Evolutionary conservation across 2,888 invertebrate species (phyloP).

Genomic region (Mimachlamys varia): DNA sequence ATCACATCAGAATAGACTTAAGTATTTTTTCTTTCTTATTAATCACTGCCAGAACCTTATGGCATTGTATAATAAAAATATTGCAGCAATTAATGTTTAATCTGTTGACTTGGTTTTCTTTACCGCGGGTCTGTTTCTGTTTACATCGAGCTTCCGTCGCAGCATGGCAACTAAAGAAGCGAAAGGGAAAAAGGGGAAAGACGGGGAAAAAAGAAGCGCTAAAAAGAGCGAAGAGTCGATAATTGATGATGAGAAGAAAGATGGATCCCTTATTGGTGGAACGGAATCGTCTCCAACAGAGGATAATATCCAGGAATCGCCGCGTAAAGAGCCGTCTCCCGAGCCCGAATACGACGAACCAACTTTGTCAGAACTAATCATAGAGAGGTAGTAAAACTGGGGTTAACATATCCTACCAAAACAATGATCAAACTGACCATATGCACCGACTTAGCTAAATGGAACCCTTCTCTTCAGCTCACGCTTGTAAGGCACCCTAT

Average conservation of each 20-base stretch:
- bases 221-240: conserved; percentile 73
- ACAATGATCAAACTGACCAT: no score
- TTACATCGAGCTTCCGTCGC: conserved; percentile 62
- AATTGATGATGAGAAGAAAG: conserved; percentile 64
- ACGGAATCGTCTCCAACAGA: conserved; percentile 54
- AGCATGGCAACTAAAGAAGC: conserved; percentile 73
- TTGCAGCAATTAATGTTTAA: neutral
- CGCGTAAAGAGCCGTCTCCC: conserved; percentile 68
- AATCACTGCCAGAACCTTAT: no score
- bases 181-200: conserved; percentile 70
- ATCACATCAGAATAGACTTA: neutral
- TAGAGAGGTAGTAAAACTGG: conserved; percentile 69
- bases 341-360: conserved; percentile 79
- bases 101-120: conserved; percentile 40
- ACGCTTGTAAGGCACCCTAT: no score
- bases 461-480: no score
- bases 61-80: neutral
- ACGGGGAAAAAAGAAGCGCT: conserved; percentile 69
- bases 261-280: conserved; percentile 63
- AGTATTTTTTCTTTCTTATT: neutral
- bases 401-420: no score
- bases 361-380: conserved; percentile 76
- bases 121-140: conserved; percentile 60
- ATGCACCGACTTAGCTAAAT: no score
- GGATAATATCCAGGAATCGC: conserved; percentile 54